Conservation (phyloP, 2,113 vertebrate genomes). For the Proterorhinus semilunaris region DNA sequence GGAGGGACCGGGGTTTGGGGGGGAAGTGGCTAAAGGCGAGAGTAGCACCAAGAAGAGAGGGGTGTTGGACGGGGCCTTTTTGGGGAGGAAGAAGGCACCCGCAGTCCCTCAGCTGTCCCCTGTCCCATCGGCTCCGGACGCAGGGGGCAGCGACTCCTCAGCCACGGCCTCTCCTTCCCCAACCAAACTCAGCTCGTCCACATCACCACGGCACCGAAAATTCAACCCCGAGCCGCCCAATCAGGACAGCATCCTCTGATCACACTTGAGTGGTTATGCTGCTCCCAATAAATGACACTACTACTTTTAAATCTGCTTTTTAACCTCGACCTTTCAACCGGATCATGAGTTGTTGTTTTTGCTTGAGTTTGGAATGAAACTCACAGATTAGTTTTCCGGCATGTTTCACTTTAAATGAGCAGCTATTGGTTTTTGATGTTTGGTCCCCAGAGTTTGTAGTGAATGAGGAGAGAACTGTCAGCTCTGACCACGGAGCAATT, state of each 20-base stretch:
- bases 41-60: conserved; percentile 78
- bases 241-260: conserved; percentile 84
- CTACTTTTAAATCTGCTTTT: too few species aligned
- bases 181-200: conserved; percentile 80
- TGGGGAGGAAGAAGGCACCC: conserved; percentile 83
- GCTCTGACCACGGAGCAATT: neutral
- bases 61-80: conserved; percentile 87
- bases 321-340: too few species aligned
- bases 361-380: conserved; percentile 10
- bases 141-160: conserved; percentile 86
- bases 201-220: conserved; percentile 89
- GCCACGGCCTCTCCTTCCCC: conserved; percentile 87
- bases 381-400: neutral
- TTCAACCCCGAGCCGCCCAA: conserved; percentile 74
- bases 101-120: conserved; percentile 81
- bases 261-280: neutral
- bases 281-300: too few species aligned
- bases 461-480: neutral
- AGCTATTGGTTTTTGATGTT: neutral
- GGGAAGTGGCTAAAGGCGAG: conserved; percentile 50
- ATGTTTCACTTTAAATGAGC: neutral
- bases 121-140: conserved; percentile 79
- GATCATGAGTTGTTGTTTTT: neutral
- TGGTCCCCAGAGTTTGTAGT: neutral
- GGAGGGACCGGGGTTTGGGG: conserved; percentile 49